A percentile compares a stretch with the other conserved stretches of the same genome.
Conservation (phyloP, 2,888 invertebrate genomes). For the Campopleginae sp. region DNA sequence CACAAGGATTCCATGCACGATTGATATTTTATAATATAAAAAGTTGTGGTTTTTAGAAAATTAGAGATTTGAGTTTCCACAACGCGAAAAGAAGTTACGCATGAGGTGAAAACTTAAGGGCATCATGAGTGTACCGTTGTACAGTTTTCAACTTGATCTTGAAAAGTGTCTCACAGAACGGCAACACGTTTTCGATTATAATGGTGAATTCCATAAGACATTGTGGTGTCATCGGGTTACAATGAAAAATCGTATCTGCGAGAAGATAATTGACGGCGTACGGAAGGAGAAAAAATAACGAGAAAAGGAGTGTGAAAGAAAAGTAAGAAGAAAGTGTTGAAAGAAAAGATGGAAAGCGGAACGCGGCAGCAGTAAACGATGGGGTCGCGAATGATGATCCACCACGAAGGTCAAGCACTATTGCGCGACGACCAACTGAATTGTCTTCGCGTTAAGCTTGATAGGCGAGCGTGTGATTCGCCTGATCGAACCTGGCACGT, state of each 20-base stretch:
- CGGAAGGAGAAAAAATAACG: constrained; percentile 16
- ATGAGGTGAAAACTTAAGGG: neutral
- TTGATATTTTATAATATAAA: neutral
- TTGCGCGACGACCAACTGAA: constrained; percentile 62
- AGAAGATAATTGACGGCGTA: neutral
- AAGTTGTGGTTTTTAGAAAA: neutral
- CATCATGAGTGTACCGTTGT: neutral
- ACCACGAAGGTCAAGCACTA: constrained; percentile 21
- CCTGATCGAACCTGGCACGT: constrained; percentile 69
- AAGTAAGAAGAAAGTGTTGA: constrained; percentile 7
- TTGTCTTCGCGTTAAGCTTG: constrained; percentile 71
- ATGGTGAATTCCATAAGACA: constrained; percentile 7
- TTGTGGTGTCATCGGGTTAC: neutral
- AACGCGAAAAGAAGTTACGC: neutral
- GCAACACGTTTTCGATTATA: neutral
- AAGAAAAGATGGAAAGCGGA: constrained; percentile 28
- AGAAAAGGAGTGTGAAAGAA: constrained; percentile 5
- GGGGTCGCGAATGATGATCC: constrained; percentile 45
- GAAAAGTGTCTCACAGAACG: neutral
- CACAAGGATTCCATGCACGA: neutral
- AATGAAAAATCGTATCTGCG: constrained; percentile 13
- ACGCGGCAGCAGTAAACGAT: constrained; percentile 56
- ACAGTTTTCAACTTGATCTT: neutral
- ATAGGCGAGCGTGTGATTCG: constrained; percentile 73
- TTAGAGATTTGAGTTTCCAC: neutral